Evolutionary conservation across 2,113 vertebrate genomes (phyloP).

Genomic region (Festucalex cinctus): DNA sequence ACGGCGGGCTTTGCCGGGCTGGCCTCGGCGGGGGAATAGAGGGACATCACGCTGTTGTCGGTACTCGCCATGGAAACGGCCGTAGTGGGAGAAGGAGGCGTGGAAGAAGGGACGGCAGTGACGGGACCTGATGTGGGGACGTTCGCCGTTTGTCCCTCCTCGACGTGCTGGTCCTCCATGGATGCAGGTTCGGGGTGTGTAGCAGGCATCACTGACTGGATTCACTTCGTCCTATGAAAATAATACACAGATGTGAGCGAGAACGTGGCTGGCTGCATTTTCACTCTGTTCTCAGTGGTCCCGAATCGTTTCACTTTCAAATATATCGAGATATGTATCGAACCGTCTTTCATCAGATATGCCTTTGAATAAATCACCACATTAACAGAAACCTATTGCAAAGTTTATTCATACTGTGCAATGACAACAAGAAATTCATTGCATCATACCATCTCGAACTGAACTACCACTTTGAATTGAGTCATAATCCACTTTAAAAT

Average conservation of each 20-base stretch:
- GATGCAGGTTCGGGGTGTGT: constrained; percentile 18
- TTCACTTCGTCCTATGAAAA: constrained; percentile 39
- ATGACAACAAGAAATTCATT: too few species aligned
- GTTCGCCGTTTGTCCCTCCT: constrained; percentile 7
- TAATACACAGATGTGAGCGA: not conserved
- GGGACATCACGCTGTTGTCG: constrained; percentile 17
- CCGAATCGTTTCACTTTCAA: too few species aligned
- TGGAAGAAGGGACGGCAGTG: not conserved
- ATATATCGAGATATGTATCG: too few species aligned
- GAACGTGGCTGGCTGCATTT: not conserved
- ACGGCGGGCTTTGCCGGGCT: constrained; percentile 46
- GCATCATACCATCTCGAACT: too few species aligned
- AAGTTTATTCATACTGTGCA: too few species aligned
- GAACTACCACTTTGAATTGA: too few species aligned
- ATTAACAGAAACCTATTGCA: too few species aligned
- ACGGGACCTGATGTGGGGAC: constrained; percentile 34
- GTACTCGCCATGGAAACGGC: constrained; percentile 44
- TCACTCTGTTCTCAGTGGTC: too few species aligned
- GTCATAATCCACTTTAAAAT: too few species aligned
- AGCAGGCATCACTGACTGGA: constrained; percentile 27
- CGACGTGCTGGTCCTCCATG: constrained; percentile 31
- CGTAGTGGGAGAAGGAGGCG: constrained; percentile 68
- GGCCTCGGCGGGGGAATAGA: constrained; percentile 49
- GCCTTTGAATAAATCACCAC: too few species aligned
- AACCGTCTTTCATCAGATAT: too few species aligned